These are phyloP conservation scores for Notoglanidium macrostoma DNA, from an alignment of 2,797 vertebrate species.

Conservation along the genomic window DNA sequence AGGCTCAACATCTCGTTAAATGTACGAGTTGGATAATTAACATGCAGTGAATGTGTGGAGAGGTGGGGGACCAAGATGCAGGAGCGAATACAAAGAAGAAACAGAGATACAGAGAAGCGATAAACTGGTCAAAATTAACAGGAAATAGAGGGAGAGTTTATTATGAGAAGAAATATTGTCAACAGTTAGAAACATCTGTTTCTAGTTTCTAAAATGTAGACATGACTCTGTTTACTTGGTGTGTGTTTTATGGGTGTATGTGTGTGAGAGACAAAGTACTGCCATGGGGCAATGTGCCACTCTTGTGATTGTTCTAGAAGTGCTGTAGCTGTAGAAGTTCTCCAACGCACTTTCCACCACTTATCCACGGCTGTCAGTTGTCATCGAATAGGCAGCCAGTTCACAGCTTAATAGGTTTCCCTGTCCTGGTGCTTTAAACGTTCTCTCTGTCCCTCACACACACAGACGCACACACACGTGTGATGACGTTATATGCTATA, in stretches of 20 bases:
- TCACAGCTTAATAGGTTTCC: conserved; percentile 46
- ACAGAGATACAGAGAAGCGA: not conserved
- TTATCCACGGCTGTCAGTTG: conserved; percentile 49
- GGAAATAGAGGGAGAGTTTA: not conserved
- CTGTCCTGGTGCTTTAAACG: conserved; percentile 36
- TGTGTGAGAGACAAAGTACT: not conserved
- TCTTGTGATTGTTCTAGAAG: conserved; percentile 44
- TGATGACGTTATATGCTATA: conserved; percentile 49
- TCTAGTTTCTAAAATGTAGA: not conserved
- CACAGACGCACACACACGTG: conserved; percentile 30
- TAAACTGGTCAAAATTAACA: not conserved
- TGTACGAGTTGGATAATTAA: conserved; percentile 57
- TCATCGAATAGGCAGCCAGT: conserved; percentile 46
- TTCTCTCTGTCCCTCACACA: conserved; percentile 27
- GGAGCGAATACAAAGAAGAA: not conserved
- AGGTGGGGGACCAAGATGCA: not conserved
- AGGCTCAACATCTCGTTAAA: conserved; percentile 64
- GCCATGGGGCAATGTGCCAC: conserved; percentile 1
- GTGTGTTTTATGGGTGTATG: not conserved
- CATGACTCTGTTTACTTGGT: conserved; percentile 1
- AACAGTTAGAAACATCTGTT: not conserved
- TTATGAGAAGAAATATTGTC: too few species aligned
- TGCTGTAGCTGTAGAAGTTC: conserved; percentile 31
- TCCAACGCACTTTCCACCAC: conserved; percentile 32
- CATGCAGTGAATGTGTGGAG: not conserved